Evolutionary conservation across 2,888 invertebrate species (phyloP), one percentile per base, ranked within the genome.

Genomic region (Stenotaenia linearis): DNA sequence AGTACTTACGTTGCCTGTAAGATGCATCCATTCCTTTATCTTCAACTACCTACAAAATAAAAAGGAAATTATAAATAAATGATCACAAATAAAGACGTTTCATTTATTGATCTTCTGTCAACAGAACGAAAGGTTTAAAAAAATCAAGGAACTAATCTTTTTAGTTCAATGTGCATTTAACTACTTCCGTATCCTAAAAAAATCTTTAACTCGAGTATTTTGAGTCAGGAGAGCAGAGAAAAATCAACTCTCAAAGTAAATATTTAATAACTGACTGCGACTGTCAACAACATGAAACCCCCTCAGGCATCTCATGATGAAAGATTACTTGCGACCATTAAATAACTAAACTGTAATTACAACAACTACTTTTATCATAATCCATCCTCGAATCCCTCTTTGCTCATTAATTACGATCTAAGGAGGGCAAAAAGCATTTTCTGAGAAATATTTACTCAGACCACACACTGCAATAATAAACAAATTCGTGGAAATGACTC

Each of bases 291-390:
- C 50, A 50, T 50, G 15, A 10, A 50, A 56, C 21, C 21, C 56
- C 21, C 56, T 56, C 18, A 56, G 56, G 56, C 18, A 56, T 56
- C 56, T 18, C 56, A 18, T 56, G 5, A 18, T 56, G 23, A 56
- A 56, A 56, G 56, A 56, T 56, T 56, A 56, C 56, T 56, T 6
- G 21, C 56, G 23, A 56, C 56, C 56, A 56, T 56, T 23, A 56
- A 56, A 21, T 56, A 56, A 56, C 56, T 56, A 56, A 56, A 56
- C 23, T 56, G 56, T 56, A 56, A 56, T 56, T 56, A 56, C 56
- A 56, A 56, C 56, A 56, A 56, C 56, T 23, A 18, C 56, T 23
- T 23, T 56, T 56, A 56, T 56, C 56, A 56, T 56, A 56, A 56
- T 56, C 56, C 56, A 56, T 56, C 56, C 56, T 10, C 23, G 6